Base-by-base conservation (phyloP, 1,140 invertebrate genomes). In the Tyrophagus putrescentiae region DNA sequence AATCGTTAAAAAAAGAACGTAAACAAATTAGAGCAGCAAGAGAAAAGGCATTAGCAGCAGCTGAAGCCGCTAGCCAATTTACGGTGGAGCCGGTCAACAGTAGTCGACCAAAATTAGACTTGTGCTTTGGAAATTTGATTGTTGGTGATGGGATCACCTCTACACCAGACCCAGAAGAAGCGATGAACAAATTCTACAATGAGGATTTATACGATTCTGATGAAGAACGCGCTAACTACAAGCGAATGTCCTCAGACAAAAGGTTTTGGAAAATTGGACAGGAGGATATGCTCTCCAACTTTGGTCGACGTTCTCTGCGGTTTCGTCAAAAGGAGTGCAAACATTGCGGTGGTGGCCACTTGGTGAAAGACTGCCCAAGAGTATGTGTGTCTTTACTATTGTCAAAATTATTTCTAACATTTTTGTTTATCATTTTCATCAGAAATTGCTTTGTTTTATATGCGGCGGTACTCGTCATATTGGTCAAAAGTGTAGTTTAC, bases 151-250 rank as follows among this genome's bases (percentile, higher is more conserved):
- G 44, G 23, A 48, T 27, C 18, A 27, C 31, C 23, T 27, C 13
- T 6, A 29, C 25, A 48, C 7, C 44, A 48, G 31, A 21, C 7
- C 44, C 31, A 6, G 13, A 13, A 48, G 5, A 5, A 48, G 13
- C 36, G 36, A 48, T 44, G 39, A 42, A 42, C 33, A 18, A 42
- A 42, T 59, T 59, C 23, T 59, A 59, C n/a, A 42, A 44, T 44
- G 57, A 59, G 50, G 57, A 42, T 23, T 7, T 9, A 18, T 44
- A 59, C 27, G 57, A 59, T 42, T 25, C 11, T 16, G 57, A 59
- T 18, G 39, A 59, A 18, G 39, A 44, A 44, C n/a, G 5, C 16
- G 4, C 7, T 9, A 18, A 5, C 2, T n/a, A 18, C 18, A 45
- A 42, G 27, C 44, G 27, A 42, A 7, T 59, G 5, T 7, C 18